Percentiles rank a stretch among this genome's conserved stretches.
These are phyloP conservation scores for Cacoxenus indagator DNA, from an alignment of 2,888 invertebrate genomes.

Conservation along the genomic window DNA sequence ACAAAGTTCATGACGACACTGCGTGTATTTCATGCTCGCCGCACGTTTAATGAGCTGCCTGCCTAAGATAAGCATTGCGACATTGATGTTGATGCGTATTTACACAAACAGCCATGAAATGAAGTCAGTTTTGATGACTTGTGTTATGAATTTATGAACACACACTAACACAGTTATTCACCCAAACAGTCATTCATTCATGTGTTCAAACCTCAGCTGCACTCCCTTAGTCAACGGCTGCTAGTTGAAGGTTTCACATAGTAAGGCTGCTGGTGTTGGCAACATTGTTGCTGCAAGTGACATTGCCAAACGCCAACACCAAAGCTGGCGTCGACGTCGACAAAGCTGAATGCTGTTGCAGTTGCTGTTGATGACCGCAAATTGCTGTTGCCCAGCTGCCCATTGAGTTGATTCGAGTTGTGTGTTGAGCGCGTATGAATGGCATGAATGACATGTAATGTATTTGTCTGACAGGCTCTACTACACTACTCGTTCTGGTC, in stretches of 20 bases:
- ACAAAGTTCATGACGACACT: no score
- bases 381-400: background rate
- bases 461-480: conserved; percentile 1
- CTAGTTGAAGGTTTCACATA: background rate
- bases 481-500: background rate
- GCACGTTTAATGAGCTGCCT: background rate
- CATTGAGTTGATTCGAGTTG: background rate
- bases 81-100: conserved; percentile 5
- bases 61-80: background rate
- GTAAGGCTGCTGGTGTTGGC: background rate
- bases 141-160: conserved; percentile 33
- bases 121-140: conserved; percentile 41
- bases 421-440: background rate
- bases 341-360: background rate
- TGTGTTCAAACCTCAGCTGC: background rate
- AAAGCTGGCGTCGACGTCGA: background rate
- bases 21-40: no score
- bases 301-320: background rate
- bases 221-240: conserved; percentile 8
- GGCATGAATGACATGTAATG: conserved; percentile 6
- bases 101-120: conserved; percentile 25
- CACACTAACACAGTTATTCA: conserved; percentile 33
- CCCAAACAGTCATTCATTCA: background rate
- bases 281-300: conserved; percentile 6
- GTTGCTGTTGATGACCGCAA: conserved; percentile 12